These are phyloP conservation scores for Agrotis segetum DNA, from an alignment of 2,888 invertebrate species.

Conservation along the genomic window DNA sequence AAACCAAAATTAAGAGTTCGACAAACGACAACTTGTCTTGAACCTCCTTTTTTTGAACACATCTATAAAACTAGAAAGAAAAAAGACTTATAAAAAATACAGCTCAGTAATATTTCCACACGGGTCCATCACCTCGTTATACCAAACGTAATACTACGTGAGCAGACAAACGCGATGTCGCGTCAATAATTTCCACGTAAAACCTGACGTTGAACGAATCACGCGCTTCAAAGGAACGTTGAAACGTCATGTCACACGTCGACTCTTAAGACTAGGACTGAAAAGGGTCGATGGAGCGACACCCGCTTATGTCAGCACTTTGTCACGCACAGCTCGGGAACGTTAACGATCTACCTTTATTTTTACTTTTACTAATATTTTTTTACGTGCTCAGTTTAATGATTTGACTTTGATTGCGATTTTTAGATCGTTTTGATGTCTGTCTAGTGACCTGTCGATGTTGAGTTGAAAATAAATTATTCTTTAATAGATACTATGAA, in stretches of 20 bases:
- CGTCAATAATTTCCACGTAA: constrained; percentile 49
- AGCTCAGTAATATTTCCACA: background rate
- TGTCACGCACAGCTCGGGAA: constrained; percentile 75
- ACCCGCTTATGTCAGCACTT: constrained; percentile 79
- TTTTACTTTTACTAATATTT: constrained; percentile 57
- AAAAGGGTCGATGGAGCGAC: constrained; percentile 77
- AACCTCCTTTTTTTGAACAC: too few relatives aligned
- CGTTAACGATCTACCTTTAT: constrained; percentile 75
- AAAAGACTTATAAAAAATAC: too few relatives aligned
- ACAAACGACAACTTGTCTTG: too few relatives aligned
- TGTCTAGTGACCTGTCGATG: background rate
- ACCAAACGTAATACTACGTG: constrained; percentile 2
- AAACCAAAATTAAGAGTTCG: too few relatives aligned
- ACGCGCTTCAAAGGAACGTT: constrained; percentile 49
- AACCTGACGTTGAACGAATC: constrained; percentile 51
- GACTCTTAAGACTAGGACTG: constrained; percentile 61
- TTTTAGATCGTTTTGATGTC: constrained; percentile 23
- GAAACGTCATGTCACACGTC: constrained; percentile 56
- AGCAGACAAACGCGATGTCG: constrained; percentile 16
- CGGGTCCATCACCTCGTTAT: background rate
- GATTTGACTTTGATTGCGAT: constrained; percentile 38
- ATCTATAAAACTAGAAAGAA: too few relatives aligned
- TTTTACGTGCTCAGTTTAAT: constrained; percentile 61
- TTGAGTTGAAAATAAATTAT: background rate
- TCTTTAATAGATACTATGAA: background rate